phyloP scores from a whole-genome alignment of 2,888 invertebrate genomes.

The Zygothrica quintamaculata region DNA sequence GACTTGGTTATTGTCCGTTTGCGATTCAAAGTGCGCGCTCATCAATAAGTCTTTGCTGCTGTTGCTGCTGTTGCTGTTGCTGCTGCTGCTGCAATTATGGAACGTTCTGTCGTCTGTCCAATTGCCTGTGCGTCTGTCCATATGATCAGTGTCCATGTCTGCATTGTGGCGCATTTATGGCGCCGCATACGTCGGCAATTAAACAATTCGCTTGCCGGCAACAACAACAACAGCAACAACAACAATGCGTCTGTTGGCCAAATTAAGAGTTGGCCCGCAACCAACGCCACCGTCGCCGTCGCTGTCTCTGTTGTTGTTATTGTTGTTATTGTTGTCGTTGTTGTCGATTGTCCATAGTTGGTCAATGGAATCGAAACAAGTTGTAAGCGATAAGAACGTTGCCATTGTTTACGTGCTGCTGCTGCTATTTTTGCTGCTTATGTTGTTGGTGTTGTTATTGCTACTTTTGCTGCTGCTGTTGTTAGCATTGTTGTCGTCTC shows the following conservation, averaged over 20 bases:
- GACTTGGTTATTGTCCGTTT: conserved; percentile 41
- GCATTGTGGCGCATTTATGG: conserved; percentile 75
- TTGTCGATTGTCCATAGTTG: conserved; percentile 64
- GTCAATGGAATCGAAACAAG: conserved; percentile 79
- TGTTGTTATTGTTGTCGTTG: conserved; percentile 3
- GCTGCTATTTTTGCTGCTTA: conserved; percentile 21
- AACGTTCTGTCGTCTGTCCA: conserved; percentile 24
- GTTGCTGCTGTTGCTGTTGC: too few species aligned
- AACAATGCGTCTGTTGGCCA: conserved; percentile 71
- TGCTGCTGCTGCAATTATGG: conserved; percentile 74
- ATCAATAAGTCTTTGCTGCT: conserved; percentile 57
- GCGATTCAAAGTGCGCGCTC: conserved; percentile 43
- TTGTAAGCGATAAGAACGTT: conserved; percentile 76
- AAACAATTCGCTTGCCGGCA: conserved; percentile 67
- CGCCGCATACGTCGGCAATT: conserved; percentile 76
- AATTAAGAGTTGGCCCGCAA: conserved; percentile 54
- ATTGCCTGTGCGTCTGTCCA: not conserved
- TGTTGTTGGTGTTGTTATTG: conserved; percentile 52
- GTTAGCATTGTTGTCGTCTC: conserved; percentile 71
- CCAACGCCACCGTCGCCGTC: not conserved
- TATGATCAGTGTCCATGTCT: conserved; percentile 32
- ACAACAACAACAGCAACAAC: too few species aligned
- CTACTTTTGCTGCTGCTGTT: conserved; percentile 67
- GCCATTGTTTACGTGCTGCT: conserved; percentile 54
- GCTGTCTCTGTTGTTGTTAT: not conserved